A percentile compares a stretch with the other conserved stretches of the same genome.
phyloP scores from a whole-genome alignment of 2,113 vertebrate species.

The Camelus bactrianus region DNA sequence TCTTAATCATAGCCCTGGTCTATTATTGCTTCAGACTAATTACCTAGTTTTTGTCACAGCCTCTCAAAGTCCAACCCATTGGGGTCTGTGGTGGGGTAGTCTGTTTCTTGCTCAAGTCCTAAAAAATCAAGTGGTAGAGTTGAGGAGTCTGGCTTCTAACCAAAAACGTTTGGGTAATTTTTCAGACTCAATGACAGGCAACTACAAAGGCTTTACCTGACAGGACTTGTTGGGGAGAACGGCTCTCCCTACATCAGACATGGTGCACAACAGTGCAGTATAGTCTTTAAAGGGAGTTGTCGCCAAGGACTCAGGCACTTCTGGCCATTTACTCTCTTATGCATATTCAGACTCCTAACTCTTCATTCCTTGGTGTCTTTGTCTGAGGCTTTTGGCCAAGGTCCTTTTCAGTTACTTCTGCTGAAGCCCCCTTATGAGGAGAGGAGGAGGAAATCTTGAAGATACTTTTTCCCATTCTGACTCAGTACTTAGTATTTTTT shows the following conservation, averaged over 20 bases:
- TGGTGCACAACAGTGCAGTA: background rate
- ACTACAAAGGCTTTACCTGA: background rate
- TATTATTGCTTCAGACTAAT: background rate
- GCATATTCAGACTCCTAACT: background rate
- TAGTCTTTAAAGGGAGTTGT: background rate
- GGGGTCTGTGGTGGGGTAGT: background rate
- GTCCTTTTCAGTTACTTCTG: background rate
- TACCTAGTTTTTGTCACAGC: background rate
- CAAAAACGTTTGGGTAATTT: background rate
- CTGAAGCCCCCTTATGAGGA: background rate
- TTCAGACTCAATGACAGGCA: background rate
- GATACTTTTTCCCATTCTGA: background rate
- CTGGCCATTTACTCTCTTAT: background rate
- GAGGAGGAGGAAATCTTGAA: background rate
- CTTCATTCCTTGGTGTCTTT: background rate
- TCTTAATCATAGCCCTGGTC: background rate
- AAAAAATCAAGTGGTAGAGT: background rate
- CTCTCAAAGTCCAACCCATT: background rate
- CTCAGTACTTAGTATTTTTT: background rate
- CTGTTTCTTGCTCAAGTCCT: background rate
- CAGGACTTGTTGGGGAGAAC: background rate
- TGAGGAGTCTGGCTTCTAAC: background rate
- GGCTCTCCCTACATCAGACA: background rate
- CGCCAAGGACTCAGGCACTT: background rate
- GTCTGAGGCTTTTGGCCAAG: background rate